Conservation (phyloP, 2,888 invertebrate genomes). For the Pimpla rufipes region DNA sequence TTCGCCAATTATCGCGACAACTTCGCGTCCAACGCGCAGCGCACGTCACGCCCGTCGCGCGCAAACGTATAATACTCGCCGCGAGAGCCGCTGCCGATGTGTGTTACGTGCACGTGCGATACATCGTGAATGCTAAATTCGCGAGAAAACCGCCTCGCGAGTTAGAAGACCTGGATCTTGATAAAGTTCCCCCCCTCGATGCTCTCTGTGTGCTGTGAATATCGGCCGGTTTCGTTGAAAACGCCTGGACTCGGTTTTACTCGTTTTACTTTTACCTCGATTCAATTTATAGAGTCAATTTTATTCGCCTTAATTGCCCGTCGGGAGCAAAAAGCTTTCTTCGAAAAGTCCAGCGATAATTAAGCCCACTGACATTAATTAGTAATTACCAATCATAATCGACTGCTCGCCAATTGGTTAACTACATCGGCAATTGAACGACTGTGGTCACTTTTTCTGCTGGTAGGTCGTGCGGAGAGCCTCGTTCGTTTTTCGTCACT, state of each 20-base stretch:
- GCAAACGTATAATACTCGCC: slow-evolving; percentile 45
- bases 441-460: slow-evolving; percentile 22
- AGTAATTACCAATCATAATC: slow-evolving; percentile 48
- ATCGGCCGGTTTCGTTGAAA: slow-evolving; percentile 2
- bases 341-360: slow-evolving; percentile 7
- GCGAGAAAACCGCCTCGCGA: slow-evolving; percentile 10
- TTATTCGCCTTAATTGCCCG: slow-evolving; percentile 33
- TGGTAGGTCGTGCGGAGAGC: neutral
- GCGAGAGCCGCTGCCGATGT: slow-evolving; percentile 8
- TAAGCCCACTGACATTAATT: slow-evolving; percentile 42
- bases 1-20: slow-evolving; percentile 61
- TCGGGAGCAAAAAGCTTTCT: slow-evolving; percentile 5
- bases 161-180: slow-evolving; percentile 4
- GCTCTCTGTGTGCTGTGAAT: neutral
- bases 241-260: neutral
- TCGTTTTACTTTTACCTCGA: neutral
- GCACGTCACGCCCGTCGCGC: slow-evolving; percentile 54
- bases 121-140: slow-evolving; percentile 46
- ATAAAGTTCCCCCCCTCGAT: neutral
- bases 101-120: slow-evolving; percentile 41
- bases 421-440: slow-evolving; percentile 43
- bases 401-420: slow-evolving; percentile 36
- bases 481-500: neutral
- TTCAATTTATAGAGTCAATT: neutral
- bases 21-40: slow-evolving; percentile 33